Evolutionary conservation across 2,797 vertebrate genomes (phyloP).

Genomic region (Phalloptychus januarius): DNA sequence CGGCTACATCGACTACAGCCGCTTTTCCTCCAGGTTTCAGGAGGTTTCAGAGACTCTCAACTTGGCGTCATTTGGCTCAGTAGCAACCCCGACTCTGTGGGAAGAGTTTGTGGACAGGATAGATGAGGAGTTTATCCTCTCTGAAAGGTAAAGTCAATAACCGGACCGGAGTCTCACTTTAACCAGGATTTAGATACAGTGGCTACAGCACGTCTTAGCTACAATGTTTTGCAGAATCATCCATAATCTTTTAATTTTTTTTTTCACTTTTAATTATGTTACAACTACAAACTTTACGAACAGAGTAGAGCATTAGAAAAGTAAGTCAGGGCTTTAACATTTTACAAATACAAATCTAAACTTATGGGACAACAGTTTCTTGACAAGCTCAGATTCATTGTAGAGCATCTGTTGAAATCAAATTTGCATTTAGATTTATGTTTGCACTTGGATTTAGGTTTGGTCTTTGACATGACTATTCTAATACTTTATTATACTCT

Average conservation of each 20-base stretch:
- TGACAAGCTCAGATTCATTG: background rate
- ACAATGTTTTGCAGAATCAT: background rate
- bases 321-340: background rate
- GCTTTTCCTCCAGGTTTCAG: conserved; percentile 78
- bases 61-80: conserved; percentile 56
- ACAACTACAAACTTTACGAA: background rate
- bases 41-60: conserved; percentile 78
- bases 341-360: background rate
- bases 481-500: background rate
- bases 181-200: background rate
- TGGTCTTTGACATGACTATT: background rate
- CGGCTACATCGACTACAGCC: conserved; percentile 79
- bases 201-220: background rate
- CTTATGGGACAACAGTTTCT: background rate
- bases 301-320: background rate
- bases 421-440: background rate
- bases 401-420: background rate
- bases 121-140: conserved; percentile 59
- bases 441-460: background rate
- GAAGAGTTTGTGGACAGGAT: conserved; percentile 72
- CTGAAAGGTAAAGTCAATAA: conserved; percentile 65
- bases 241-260: background rate
- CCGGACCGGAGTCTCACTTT: background rate
- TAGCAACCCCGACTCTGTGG: conserved; percentile 48
- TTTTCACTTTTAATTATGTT: background rate